A percentile compares a stretch with the other conserved stretches of the same genome.
phyloP scores from a whole-genome alignment of 2,888 invertebrate species.

The Amphimallon solstitiale region DNA sequence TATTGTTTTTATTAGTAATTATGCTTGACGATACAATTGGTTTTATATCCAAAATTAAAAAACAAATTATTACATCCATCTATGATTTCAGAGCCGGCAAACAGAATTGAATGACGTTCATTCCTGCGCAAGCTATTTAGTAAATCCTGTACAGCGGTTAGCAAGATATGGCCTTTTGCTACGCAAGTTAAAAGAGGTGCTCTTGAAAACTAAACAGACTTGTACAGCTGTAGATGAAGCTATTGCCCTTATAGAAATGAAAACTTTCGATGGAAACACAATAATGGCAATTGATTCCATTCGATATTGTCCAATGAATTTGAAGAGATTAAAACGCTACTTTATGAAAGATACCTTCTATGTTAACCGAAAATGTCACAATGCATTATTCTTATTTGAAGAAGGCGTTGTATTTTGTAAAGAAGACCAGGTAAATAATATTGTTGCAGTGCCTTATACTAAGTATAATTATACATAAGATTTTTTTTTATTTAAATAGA shows the following conservation, averaged over 20 bases:
- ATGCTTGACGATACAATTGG: too few relatives aligned
- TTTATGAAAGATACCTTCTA: too few relatives aligned
- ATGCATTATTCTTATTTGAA: constrained; percentile 57
- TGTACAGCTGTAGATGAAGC: constrained; percentile 46
- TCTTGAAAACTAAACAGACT: constrained; percentile 57
- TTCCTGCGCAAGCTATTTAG: constrained; percentile 56
- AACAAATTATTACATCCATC: too few relatives aligned
- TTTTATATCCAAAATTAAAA: too few relatives aligned
- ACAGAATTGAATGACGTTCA: constrained; percentile 57
- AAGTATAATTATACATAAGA: too few relatives aligned
- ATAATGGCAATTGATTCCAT: constrained; percentile 58
- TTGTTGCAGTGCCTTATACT: too few relatives aligned
- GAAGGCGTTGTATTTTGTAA: constrained; percentile 55
- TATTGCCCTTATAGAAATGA: constrained; percentile 51
- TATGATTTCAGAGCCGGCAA: constrained; percentile 59
- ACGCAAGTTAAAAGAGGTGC: constrained; percentile 54
- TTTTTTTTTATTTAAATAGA: too few relatives aligned
- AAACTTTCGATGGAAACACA: constrained; percentile 58
- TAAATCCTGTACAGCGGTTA: constrained; percentile 58
- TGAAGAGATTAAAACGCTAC: constrained; percentile 39
- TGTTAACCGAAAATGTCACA: constrained; percentile 43
- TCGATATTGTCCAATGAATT: constrained; percentile 52
- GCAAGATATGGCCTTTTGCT: constrained; percentile 57
- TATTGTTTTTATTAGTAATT: too few relatives aligned
- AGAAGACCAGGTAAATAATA: constrained; percentile 42